A percentile compares a stretch with the other conserved stretches of the same genome.
Evolutionary conservation across 2,888 invertebrate genomes (phyloP).

Genomic region (Trachelus stipa): DNA sequence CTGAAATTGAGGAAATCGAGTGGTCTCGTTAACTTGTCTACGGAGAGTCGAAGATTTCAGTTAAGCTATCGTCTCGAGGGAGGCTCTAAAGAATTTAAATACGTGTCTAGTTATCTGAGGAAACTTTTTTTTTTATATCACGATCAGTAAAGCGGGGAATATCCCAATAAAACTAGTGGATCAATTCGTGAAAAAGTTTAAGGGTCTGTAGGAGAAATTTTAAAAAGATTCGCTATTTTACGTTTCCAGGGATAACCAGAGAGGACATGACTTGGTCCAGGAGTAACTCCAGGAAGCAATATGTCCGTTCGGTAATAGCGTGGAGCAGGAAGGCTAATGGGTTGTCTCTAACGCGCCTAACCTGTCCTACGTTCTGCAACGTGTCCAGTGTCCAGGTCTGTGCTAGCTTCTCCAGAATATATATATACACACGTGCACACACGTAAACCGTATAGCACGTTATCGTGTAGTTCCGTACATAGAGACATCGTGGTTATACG

Average conservation of each 20-base stretch:
- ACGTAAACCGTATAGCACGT: background rate
- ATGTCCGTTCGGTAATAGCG: constrained; percentile 46
- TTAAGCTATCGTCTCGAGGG: background rate
- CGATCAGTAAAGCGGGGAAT: background rate
- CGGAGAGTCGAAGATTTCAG: background rate
- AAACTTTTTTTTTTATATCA: background rate
- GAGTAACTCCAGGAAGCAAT: constrained; percentile 39
- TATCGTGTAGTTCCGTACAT: background rate
- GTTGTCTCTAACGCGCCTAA: constrained; percentile 48
- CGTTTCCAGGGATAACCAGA: background rate
- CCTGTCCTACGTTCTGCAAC: constrained; percentile 33
- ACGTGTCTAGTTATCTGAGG: background rate
- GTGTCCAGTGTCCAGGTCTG: constrained; percentile 16
- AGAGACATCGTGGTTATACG: too few species aligned
- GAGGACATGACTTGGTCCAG: background rate
- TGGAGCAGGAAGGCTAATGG: constrained; percentile 47
- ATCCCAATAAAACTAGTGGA: background rate
- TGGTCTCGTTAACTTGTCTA: background rate
- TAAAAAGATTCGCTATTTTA: background rate
- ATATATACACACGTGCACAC: background rate
- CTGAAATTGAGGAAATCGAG: background rate
- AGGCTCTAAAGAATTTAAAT: background rate
- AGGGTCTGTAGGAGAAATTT: background rate
- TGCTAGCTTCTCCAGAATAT: background rate
- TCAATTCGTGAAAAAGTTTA: background rate